Percentiles rank a stretch among this genome's conserved stretches.
Conservation (phyloP, 2,797 vertebrate species). For the Tadarida brasiliensis region DNA sequence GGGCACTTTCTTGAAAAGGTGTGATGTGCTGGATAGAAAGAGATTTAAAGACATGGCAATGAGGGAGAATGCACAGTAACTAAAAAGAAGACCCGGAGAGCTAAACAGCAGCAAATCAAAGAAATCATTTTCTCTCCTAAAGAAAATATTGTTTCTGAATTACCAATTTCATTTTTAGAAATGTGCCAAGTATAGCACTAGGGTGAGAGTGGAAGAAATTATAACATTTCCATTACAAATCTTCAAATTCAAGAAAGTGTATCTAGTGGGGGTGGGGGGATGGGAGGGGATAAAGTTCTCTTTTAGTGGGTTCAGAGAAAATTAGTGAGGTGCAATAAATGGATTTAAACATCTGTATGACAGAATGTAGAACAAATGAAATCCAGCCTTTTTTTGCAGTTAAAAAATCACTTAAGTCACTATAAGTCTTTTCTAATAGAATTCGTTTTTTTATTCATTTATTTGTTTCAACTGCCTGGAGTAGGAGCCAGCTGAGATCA, state of each 20-base stretch:
- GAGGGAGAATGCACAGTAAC: background rate
- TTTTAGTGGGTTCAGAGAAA: conserved; percentile 41
- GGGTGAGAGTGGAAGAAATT: background rate
- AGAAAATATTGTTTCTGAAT: background rate
- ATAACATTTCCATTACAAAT: background rate
- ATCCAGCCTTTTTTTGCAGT: background rate
- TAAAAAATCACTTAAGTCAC: conserved; percentile 46
- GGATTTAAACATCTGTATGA: background rate
- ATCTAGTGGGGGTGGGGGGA: background rate
- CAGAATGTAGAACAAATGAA: background rate
- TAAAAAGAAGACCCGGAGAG: background rate
- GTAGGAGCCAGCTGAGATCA: background rate
- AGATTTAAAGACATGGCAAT: background rate
- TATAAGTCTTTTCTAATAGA: conserved; percentile 24
- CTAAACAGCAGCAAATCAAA: background rate
- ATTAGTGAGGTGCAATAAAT: background rate
- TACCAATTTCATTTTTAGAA: conserved; percentile 17
- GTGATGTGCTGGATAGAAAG: background rate
- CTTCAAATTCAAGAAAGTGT: conserved; percentile 6
- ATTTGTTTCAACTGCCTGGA: conserved; percentile 25
- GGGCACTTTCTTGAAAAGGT: background rate
- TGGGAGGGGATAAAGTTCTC: background rate
- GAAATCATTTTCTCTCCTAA: background rate
- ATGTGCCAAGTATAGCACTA: background rate
- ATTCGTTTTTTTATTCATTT: conserved; percentile 28